Percentiles rank a stretch among this genome's conserved stretches.
phyloP scores from a whole-genome alignment of 2,797 vertebrate species.

The Decapterus maruadsi region DNA sequence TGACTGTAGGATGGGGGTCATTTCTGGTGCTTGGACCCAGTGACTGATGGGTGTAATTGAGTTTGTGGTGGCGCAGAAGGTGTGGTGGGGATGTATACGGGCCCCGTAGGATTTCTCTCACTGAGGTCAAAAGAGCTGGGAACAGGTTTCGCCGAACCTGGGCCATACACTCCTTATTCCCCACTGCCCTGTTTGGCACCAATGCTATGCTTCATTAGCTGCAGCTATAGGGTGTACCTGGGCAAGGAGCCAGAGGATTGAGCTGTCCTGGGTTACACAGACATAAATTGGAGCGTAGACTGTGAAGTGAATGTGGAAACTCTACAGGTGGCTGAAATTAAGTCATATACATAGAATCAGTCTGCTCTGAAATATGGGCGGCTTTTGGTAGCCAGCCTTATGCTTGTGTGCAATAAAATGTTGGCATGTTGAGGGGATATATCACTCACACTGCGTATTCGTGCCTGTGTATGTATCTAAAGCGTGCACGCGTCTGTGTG shows the following conservation, averaged over 20 bases:
- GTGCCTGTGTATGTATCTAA: constrained; percentile 18
- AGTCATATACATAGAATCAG: constrained; percentile 48
- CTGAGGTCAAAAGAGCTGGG: constrained; percentile 74
- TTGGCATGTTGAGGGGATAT: constrained; percentile 50
- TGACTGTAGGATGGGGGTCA: constrained; percentile 40
- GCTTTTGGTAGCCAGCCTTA: constrained; percentile 41
- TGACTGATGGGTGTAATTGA: constrained; percentile 73
- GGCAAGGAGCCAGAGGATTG: constrained; percentile 75
- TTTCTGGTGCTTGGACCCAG: constrained; percentile 32
- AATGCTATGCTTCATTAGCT: constrained; percentile 78
- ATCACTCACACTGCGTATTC: constrained; percentile 32
- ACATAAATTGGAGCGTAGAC: constrained; percentile 70
- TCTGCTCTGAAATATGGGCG: constrained; percentile 53
- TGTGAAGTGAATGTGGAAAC: constrained; percentile 70
- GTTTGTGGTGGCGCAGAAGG: constrained; percentile 61
- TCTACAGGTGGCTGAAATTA: constrained; percentile 78
- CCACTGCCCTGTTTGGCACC: constrained; percentile 68
- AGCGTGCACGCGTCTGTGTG: constrained; percentile 26
- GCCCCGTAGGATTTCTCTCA: constrained; percentile 74
- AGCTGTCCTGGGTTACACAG: constrained; percentile 72
- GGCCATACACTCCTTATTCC: constrained; percentile 69
- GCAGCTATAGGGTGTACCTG: constrained; percentile 76
- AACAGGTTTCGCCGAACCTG: constrained; percentile 58
- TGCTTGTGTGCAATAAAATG: constrained; percentile 52
- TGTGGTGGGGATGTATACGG: constrained; percentile 77